These are phyloP conservation scores for Tautogolabrus adspersus DNA, from an alignment of 2,113 vertebrate genomes.

Conservation along the genomic window DNA sequence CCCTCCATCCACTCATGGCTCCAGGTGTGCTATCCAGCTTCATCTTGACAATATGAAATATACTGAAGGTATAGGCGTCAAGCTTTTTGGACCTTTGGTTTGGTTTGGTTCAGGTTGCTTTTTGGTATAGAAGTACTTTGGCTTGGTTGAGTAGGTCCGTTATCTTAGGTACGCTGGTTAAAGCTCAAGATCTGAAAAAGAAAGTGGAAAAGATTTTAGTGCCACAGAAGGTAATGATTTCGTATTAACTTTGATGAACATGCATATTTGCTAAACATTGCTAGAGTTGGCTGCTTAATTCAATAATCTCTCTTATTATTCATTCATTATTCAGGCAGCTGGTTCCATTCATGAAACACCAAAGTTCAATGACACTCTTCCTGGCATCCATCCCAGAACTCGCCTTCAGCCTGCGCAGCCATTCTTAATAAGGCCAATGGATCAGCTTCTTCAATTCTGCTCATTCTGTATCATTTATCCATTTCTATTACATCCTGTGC, in stretches of 20 bases:
- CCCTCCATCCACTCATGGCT: slow-evolving; percentile 79
- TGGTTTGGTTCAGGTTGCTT: slow-evolving; percentile 39
- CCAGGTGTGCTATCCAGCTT: slow-evolving; percentile 70
- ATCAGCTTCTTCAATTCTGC: not conserved
- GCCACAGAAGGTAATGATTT: not conserved
- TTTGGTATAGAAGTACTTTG: slow-evolving; percentile 74
- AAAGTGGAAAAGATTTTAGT: not conserved
- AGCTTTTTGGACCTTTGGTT: not conserved
- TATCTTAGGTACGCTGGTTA: slow-evolving; percentile 56
- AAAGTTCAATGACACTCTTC: slow-evolving; percentile 25
- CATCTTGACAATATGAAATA: slow-evolving; percentile 53
- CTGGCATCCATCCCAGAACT: slow-evolving; percentile 6
- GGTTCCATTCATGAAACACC: slow-evolving; percentile 29
- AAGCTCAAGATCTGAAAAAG: slow-evolving; percentile 62
- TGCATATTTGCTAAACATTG: not conserved
- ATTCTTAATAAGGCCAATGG: not conserved
- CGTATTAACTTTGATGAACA: not conserved
- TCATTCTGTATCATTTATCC: not conserved
- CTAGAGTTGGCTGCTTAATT: not conserved
- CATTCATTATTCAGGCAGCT: not conserved
- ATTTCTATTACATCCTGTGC: not conserved
- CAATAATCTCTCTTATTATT: not conserved
- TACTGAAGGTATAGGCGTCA: not conserved
- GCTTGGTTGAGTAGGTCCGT: slow-evolving; percentile 34
- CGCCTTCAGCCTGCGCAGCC: not conserved